phyloP scores from a whole-genome alignment of 2,113 vertebrate species.

The Xiphias gladius region DNA sequence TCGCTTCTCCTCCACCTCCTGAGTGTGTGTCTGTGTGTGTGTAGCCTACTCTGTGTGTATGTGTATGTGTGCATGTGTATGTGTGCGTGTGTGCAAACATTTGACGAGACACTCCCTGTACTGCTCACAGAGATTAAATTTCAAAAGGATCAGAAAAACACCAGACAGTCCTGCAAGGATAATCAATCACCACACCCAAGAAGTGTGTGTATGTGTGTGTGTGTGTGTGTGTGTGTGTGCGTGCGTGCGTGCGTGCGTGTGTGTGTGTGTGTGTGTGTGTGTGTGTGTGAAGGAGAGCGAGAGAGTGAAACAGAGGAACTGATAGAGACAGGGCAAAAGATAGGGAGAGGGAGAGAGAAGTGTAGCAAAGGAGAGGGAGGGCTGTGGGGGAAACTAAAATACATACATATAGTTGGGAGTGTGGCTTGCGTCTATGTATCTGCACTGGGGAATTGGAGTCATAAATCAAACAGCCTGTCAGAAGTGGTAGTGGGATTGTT shows the following conservation, averaged over 20 bases:
- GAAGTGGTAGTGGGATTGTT: conserved; percentile 70
- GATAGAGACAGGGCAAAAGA: conserved; percentile 60
- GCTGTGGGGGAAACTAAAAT: conserved; percentile 73
- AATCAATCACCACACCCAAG: conserved; percentile 83
- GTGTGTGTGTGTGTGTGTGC: background rate
- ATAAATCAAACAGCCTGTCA: conserved; percentile 88
- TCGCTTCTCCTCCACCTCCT: conserved; percentile 39
- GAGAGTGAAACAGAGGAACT: conserved; percentile 40
- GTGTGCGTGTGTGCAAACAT: background rate
- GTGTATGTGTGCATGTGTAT: background rate
- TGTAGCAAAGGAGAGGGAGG: conserved; percentile 51
- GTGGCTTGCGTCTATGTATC: conserved; percentile 79
- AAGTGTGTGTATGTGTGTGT: conserved; percentile 39
- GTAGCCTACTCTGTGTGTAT: background rate
- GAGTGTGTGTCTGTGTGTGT: conserved; percentile 7
- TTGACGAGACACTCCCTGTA: conserved; percentile 60
- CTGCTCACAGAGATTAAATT: conserved; percentile 83
- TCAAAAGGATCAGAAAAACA: conserved; percentile 84
- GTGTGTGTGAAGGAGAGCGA: background rate
- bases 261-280: conserved; percentile 5
- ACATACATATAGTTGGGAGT: conserved; percentile 84
- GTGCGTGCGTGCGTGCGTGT: conserved; percentile 6
- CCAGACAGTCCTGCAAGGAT: conserved; percentile 81
- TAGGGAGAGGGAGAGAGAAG: conserved; percentile 46
- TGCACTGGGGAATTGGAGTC: conserved; percentile 85